Base-by-base conservation (phyloP, 2,888 invertebrate genomes). In the Eupeodes latifasciatus region DNA sequence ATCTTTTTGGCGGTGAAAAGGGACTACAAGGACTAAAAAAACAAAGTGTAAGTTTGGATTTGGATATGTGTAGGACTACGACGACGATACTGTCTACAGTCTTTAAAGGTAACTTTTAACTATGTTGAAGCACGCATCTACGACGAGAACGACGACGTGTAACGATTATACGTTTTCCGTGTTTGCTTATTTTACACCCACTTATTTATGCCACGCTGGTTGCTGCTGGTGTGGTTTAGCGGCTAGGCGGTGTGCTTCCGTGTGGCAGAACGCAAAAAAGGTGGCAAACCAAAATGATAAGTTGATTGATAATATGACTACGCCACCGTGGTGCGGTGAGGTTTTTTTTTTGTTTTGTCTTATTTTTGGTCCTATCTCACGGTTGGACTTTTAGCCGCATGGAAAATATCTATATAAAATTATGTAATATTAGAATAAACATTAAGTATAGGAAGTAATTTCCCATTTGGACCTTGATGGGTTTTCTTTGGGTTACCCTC, bases 161-260 rank as follows among this genome's bases (percentile, higher is more conserved):
- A 77, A 87, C 80, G 83, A 72, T 80, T 87, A 72, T 59, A 47
- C 67, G 62, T 83, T 77, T 75, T 44, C 64, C 82, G 79, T 87
- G 83, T 87, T 87, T 80, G 75, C 78, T 79, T 79, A 82, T 82
- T 79, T 86, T 76, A 71, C 86, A 86, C 82, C 86, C 79, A 75
- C 71, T 75, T 77, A 80, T 75, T 75, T 44, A 51, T 64, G 62
- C 69, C 72, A 61, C 16, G 27, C 27, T 27, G 27, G 27, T 27
- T 27, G 27, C 3, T 27, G 27, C 27, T 27, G 27, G 27, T 27
- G 27, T 27, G 27, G 27, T 27, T 27, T 27, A 2, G 27, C 27
- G 27, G 27, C 27, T 27, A 1, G 27, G 27, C 27, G 27, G 27
- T 27, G 40, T 40, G 75, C 47, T 76, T 34, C 34, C 57, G 62